Evolutionary conservation across 2,888 invertebrate species (phyloP), one percentile per base, ranked within the genome.

Genomic region (Achlya flavicornis): DNA sequence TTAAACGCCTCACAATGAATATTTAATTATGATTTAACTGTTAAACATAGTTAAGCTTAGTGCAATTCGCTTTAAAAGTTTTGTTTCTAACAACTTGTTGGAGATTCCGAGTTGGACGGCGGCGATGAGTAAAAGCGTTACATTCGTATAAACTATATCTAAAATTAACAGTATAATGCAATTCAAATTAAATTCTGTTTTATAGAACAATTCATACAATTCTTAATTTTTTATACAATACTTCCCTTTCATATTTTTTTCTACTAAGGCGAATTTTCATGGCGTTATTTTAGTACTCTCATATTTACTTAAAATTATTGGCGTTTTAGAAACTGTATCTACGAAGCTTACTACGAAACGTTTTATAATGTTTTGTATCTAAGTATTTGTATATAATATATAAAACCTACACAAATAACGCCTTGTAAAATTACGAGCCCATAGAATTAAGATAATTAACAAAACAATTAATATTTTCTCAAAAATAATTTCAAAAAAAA

Each of bases 111-210:
- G 57, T 72, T 84, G 87, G 88, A 88, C 87, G 87, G 88, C 80
- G 81, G 80, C 79, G 77, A 75, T 81, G 73, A 76, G 69, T 78
- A 78, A 74, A 85, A 86, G 86, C 86, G 75, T 84, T 79, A 77
- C 72, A 64, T 72, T 70, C 69, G 69, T 71, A 66, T 67, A 41
- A 26, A 61, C 66, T 68, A 63, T 61, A 61, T 61, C 43, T 61
- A 43, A 46, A 43, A 14, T 61, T 59, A 61, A 35, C n/a, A 58
- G 58, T 53, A 58, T 64, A 64, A 68, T 71, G 67, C 68, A 65
- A 63, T 46, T 61, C 43, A 63, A 66, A 62, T 53, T 61, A 66
- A 64, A 43, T 14, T 14, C 14, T 43, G 12, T 43, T 14, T 43
- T 14, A 43, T 14, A 14, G 12, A 43, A 66, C 64, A 68, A 53